Evolutionary conservation across 2,888 invertebrate species (phyloP).

Genomic region (Choreutis nemorana): DNA sequence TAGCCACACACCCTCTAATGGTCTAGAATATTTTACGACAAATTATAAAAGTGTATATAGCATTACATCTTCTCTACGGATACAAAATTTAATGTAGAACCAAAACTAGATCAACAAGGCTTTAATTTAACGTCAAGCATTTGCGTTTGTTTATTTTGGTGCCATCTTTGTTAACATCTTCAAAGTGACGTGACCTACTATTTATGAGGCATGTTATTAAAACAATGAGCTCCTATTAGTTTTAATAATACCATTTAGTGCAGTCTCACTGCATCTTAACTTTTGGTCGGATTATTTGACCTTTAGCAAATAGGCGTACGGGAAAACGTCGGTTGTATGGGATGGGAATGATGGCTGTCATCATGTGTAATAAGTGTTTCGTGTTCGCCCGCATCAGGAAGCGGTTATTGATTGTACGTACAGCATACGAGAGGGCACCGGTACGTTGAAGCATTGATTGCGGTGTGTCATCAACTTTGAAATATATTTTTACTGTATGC

Average conservation of each 20-base stretch:
- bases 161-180: too few relatives aligned
- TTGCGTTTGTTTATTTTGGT: too few relatives aligned
- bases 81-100: too few relatives aligned
- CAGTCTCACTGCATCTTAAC: constrained; percentile 29
- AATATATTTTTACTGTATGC: too few relatives aligned
- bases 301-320: constrained; percentile 46
- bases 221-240: constrained; percentile 41
- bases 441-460: constrained; percentile 27
- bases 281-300: constrained; percentile 55
- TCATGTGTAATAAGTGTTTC: constrained; percentile 41
- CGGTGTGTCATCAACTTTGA: constrained; percentile 20
- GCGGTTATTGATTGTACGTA: constrained; percentile 49
- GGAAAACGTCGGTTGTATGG: constrained; percentile 40
- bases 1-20: too few relatives aligned
- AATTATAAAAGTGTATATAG: too few relatives aligned
- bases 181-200: too few relatives aligned
- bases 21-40: too few relatives aligned
- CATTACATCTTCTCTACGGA: too few relatives aligned
- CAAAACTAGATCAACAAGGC: too few relatives aligned
- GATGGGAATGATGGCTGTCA: constrained; percentile 49
- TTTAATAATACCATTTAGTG: constrained; percentile 49
- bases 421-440: constrained; percentile 25
- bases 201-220: too few relatives aligned
- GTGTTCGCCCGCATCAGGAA: constrained; percentile 58
- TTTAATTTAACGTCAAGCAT: too few relatives aligned